Percentiles rank a stretch among this genome's conserved stretches.
phyloP scores from a whole-genome alignment of 2,113 vertebrate genomes.

The Chiloscyllium plagiosum region DNA sequence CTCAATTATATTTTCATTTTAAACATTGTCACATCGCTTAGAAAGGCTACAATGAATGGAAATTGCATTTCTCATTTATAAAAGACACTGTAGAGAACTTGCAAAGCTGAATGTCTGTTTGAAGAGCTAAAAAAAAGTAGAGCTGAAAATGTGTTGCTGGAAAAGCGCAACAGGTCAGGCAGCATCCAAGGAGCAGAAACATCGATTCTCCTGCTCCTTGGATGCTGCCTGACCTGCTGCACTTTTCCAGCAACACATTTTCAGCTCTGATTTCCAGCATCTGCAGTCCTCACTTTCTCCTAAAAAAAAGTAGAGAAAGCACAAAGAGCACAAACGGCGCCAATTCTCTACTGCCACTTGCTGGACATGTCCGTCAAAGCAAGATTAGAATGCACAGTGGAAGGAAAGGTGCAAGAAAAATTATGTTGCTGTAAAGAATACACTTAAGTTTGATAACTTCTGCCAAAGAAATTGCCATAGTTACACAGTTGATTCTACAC shows the following conservation, averaged over 20 bases:
- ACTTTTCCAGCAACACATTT: too few species aligned
- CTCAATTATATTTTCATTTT: not conserved
- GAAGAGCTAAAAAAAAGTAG: not conserved
- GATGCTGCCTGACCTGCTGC: too few species aligned
- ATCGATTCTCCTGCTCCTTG: too few species aligned
- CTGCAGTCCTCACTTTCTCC: too few species aligned
- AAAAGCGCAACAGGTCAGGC: too few species aligned
- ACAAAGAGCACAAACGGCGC: not conserved
- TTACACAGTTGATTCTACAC: not conserved
- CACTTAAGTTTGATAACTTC: not conserved
- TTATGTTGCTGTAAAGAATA: not conserved
- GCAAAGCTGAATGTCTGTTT: not conserved
- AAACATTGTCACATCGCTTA: not conserved
- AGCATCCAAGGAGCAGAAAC: too few species aligned
- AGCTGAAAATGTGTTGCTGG: too few species aligned
- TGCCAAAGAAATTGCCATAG: not conserved
- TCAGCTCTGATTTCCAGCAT: too few species aligned
- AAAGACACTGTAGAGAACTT: not conserved
- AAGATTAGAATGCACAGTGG: not conserved
- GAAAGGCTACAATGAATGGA: not conserved
- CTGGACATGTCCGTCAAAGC: conserved; percentile 13
- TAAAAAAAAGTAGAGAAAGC: not conserved
- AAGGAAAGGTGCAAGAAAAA: not conserved
- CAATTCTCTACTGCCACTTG: conserved; percentile 2
- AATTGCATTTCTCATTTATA: not conserved